Conservation (phyloP, 2,113 vertebrate species). For the Labrus mixtus region DNA sequence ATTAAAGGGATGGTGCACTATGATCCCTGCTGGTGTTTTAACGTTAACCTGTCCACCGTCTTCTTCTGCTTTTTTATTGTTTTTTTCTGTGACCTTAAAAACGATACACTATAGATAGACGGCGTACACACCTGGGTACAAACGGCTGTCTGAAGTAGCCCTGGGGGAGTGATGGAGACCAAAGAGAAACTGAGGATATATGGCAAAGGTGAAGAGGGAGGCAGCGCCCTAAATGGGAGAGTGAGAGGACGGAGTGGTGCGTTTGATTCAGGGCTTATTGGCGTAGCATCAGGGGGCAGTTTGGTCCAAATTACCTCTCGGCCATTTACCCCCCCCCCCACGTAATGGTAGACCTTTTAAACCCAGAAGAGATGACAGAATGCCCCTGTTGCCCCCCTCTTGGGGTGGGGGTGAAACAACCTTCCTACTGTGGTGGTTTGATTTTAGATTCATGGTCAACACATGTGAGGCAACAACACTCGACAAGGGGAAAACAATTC, state of each 20-base stretch:
- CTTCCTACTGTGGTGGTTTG: neutral
- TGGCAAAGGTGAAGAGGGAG: conserved; percentile 59
- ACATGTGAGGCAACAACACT: neutral
- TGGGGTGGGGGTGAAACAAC: conserved; percentile 28
- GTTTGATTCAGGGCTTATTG: conserved; percentile 61
- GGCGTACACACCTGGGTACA: conserved; percentile 37
- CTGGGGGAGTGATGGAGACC: conserved; percentile 41
- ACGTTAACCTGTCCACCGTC: neutral
- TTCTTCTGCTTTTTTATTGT: conserved; percentile 3
- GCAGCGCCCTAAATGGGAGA: conserved; percentile 40
- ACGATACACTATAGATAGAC: neutral
- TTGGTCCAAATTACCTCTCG: conserved; percentile 60
- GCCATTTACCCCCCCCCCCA: conserved; percentile 46
- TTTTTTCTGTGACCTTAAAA: conserved; percentile 11
- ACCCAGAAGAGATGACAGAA: conserved; percentile 49
- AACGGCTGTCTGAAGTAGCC: conserved; percentile 27
- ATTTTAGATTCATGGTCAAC: conserved; percentile 36
- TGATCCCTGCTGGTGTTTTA: neutral
- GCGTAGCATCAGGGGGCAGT: conserved; percentile 55
- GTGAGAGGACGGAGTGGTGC: conserved; percentile 22
- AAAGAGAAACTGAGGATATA: conserved; percentile 39
- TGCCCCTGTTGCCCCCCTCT: conserved; percentile 23
- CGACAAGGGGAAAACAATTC: neutral
- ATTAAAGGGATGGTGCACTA: neutral
- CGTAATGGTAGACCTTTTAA: conserved; percentile 63